These are phyloP conservation scores for Teleogryllus occipitalis DNA, from an alignment of 1,140 invertebrate genomes.

Conservation along the genomic window DNA sequence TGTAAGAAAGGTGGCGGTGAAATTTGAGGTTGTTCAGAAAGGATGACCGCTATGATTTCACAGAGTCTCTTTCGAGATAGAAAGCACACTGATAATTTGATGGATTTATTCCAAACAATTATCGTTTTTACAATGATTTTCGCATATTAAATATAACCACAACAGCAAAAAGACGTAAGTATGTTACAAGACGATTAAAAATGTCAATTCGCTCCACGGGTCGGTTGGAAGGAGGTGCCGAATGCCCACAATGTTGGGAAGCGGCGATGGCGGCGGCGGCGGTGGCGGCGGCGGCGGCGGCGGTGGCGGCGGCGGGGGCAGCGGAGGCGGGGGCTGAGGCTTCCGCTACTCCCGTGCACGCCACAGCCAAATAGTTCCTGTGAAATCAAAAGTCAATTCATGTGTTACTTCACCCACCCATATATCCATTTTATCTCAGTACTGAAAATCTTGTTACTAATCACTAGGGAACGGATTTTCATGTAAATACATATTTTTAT, in stretches of 20 bases:
- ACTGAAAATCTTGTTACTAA: not conserved
- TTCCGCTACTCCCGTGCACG: not conserved
- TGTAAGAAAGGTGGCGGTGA: too few species aligned
- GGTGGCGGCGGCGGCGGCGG: too few species aligned
- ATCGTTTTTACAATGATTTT: not conserved
- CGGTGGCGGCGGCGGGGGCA: too few species aligned
- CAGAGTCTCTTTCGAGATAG: too few species aligned
- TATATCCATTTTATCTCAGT: not conserved
- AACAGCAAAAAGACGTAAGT: not conserved
- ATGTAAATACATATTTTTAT: too few species aligned
- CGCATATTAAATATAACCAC: not conserved
- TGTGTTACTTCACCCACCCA: not conserved
- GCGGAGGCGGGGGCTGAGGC: not conserved
- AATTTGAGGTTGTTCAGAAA: too few species aligned
- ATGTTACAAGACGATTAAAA: not conserved
- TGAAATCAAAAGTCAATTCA: not conserved
- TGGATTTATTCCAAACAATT: not conserved
- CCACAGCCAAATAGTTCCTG: not conserved
- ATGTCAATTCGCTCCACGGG: not conserved
- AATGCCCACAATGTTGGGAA: not conserved
- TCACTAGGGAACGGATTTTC: not conserved
- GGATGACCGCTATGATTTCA: too few species aligned
- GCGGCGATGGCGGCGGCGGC: too few species aligned
- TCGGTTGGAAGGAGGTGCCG: too few species aligned
- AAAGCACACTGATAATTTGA: not conserved